Conservation (phyloP, 2,113 vertebrate species). For the Forbesichthys papilliferus region DNA sequence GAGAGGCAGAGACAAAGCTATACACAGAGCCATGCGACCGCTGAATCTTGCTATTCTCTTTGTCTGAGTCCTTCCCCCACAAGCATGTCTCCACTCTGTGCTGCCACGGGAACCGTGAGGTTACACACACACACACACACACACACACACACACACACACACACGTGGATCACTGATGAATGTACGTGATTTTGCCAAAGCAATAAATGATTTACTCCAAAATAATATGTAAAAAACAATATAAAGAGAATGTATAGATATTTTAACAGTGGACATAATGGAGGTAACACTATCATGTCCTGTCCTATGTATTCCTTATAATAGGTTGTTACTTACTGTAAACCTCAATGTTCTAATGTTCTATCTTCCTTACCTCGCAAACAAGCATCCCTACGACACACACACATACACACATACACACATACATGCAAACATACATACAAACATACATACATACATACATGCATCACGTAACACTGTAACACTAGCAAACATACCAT, state of each 20-base stretch:
- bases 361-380: no score
- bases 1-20: slow-evolving; percentile 48
- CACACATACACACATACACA: not conserved
- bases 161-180: slow-evolving; percentile 34
- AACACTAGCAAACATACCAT: not conserved
- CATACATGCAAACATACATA: not conserved
- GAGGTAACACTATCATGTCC: no score
- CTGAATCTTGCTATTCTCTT: slow-evolving; percentile 42
- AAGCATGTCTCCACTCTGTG: slow-evolving; percentile 22
- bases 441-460: not conserved
- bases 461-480: not conserved
- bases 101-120: slow-evolving; percentile 48
- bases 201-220: slow-evolving; percentile 22
- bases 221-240: not conserved
- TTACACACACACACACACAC: slow-evolving; percentile 17
- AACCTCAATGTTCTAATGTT: no score
- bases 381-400: no score
- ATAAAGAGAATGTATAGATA: no score
- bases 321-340: no score
- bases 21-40: slow-evolving; percentile 50
- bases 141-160: slow-evolving; percentile 22
- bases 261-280: no score
- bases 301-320: no score
- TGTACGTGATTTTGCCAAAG: not conserved
- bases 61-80: slow-evolving; percentile 48